Percentiles rank a stretch among this genome's conserved stretches.
These are phyloP conservation scores for Hippasteria phrygiana DNA, from an alignment of 53 echinoderm and acorn worm species.

Conservation along the genomic window DNA sequence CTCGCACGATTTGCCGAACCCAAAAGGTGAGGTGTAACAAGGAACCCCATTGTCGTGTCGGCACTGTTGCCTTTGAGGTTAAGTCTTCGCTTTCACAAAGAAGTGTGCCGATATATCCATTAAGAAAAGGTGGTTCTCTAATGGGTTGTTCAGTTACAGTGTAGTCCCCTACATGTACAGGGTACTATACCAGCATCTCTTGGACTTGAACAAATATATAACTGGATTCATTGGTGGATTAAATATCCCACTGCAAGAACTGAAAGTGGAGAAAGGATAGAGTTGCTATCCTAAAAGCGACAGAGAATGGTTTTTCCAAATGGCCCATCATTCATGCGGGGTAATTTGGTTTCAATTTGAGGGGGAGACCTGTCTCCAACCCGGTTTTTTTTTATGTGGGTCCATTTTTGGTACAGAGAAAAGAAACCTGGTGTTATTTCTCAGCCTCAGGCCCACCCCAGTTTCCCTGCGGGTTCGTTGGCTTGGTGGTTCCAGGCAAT, in stretches of 20 bases:
- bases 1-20: slow-evolving; percentile 8
- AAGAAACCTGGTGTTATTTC: background rate
- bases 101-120: background rate
- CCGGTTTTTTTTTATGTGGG: background rate
- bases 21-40: slow-evolving; percentile 23
- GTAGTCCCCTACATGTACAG: too few species aligned
- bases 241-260: background rate
- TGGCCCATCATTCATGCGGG: background rate
- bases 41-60: slow-evolving; percentile 20
- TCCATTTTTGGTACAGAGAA: background rate
- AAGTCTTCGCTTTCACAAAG: background rate
- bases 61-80: slow-evolving; percentile 13
- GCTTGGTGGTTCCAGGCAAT: slow-evolving; percentile 7
- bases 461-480: slow-evolving; percentile 6
- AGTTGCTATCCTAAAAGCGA: background rate
- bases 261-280: background rate
- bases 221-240: background rate
- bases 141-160: too few species aligned
- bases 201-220: background rate
- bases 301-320: background rate
- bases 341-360: background rate
- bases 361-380: background rate
- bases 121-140: background rate
- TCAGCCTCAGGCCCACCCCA: slow-evolving; percentile 43
- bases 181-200: background rate